These are phyloP conservation scores for Uria lomvia DNA, from an alignment of 2,113 vertebrate genomes.

Conservation along the genomic window DNA sequence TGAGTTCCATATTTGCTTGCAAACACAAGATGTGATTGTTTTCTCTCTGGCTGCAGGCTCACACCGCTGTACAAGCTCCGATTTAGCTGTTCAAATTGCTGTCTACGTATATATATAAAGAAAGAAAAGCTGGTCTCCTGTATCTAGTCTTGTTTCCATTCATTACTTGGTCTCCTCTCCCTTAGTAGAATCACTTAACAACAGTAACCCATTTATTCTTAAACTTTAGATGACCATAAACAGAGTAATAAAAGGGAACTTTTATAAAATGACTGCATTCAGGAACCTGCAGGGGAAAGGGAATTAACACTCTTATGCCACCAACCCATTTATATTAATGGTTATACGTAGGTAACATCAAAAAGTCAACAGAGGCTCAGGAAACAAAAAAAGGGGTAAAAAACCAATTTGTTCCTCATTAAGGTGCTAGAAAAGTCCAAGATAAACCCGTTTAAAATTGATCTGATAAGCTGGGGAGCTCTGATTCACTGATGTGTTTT, in stretches of 20 bases:
- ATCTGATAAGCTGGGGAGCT: constrained; percentile 71
- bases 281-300: constrained; percentile 33
- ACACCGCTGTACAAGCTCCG: neutral
- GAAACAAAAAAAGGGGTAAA: constrained; percentile 47
- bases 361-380: constrained; percentile 64
- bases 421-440: constrained; percentile 69
- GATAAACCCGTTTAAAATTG: constrained; percentile 80
- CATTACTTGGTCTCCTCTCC: neutral
- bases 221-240: constrained; percentile 25
- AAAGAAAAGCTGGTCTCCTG: neutral
- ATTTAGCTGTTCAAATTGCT: neutral
- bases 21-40: neutral
- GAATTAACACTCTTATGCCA: constrained; percentile 56
- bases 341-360: constrained; percentile 50
- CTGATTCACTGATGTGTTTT: constrained; percentile 71
- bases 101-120: neutral
- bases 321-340: constrained; percentile 68
- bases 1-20: neutral
- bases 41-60: neutral
- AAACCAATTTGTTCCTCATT: constrained; percentile 71
- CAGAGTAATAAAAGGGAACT: constrained; percentile 52
- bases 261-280: constrained; percentile 38
- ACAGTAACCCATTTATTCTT: neutral
- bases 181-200: neutral
- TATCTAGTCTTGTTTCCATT: neutral